phyloP scores from a whole-genome alignment of 1,140 invertebrate species.

The Magallana angulata region DNA sequence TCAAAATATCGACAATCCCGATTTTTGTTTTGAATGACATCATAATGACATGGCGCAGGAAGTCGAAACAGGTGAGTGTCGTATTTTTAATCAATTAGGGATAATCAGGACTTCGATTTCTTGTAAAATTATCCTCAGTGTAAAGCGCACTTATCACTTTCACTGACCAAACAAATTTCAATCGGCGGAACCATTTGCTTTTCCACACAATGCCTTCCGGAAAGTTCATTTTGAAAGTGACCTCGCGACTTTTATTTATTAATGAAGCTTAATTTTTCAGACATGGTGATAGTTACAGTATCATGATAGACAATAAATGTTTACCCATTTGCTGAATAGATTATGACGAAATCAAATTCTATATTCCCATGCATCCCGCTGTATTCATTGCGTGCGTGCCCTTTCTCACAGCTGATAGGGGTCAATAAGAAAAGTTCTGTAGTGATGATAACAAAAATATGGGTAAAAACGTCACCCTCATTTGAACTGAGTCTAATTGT shows the following conservation, averaged over 20 bases:
- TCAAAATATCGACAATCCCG: constrained; percentile 18
- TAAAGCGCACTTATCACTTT: background rate
- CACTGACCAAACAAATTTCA: background rate
- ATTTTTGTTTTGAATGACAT: constrained; percentile 51
- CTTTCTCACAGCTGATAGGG: constrained; percentile 34
- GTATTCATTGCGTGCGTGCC: background rate
- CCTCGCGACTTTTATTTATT: constrained; percentile 23
- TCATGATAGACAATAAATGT: background rate
- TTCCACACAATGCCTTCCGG: background rate
- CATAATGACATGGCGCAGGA: constrained; percentile 65
- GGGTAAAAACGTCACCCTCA: no score
- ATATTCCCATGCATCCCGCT: background rate
- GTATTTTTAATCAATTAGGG: constrained; percentile 9
- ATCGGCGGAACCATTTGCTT: background rate
- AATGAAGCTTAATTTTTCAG: background rate
- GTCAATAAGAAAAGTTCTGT: background rate
- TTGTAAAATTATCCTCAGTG: background rate
- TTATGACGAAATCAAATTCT: background rate
- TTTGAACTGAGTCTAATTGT: no score
- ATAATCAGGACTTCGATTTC: background rate
- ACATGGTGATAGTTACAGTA: background rate
- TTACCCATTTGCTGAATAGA: background rate
- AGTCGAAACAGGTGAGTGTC: constrained; percentile 59
- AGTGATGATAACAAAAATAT: no score
- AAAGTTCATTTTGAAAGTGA: constrained; percentile 34